These are phyloP conservation scores for Amblyjoppa fuscipennis DNA, from an alignment of 2,888 invertebrate species.

Conservation along the genomic window DNA sequence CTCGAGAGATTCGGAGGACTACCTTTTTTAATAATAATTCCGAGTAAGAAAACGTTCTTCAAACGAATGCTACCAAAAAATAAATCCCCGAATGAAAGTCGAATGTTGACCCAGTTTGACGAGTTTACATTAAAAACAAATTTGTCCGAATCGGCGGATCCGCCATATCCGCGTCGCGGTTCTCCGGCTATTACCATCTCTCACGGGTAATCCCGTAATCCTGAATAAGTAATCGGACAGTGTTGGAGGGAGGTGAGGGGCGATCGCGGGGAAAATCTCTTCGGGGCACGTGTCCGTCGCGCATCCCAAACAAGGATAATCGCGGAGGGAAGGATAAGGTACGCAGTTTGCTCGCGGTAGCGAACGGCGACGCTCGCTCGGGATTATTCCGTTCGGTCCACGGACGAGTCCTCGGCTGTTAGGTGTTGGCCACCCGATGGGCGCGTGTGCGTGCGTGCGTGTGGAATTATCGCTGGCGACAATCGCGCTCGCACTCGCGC, in stretches of 20 bases:
- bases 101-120: conserved; percentile 20
- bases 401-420: conserved; percentile 46
- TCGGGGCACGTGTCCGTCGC: conserved; percentile 57
- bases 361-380: conserved; percentile 29
- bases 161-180: not conserved
- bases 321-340: conserved; percentile 33
- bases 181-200: conserved; percentile 1
- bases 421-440: not conserved
- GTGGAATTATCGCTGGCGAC: conserved; percentile 65
- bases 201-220: conserved; percentile 62
- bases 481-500: conserved; percentile 51
- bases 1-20: not conserved
- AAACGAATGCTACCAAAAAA: not conserved
- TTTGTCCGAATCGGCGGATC: not conserved
- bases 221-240: conserved; percentile 64
- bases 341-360: conserved; percentile 26
- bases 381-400: conserved; percentile 67
- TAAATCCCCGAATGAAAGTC: not conserved
- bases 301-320: conserved; percentile 67
- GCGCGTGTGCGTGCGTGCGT: conserved; percentile 29
- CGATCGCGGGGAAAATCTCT: conserved; percentile 12
- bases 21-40: not conserved
- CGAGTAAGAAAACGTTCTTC: not conserved
- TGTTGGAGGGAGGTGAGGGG: conserved; percentile 3
- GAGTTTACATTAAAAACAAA: not conserved